Percentiles rank a stretch among this genome's conserved stretches.
Evolutionary conservation across 2,113 vertebrate species (phyloP).

Genomic region (Capricornis sumatraensis): DNA sequence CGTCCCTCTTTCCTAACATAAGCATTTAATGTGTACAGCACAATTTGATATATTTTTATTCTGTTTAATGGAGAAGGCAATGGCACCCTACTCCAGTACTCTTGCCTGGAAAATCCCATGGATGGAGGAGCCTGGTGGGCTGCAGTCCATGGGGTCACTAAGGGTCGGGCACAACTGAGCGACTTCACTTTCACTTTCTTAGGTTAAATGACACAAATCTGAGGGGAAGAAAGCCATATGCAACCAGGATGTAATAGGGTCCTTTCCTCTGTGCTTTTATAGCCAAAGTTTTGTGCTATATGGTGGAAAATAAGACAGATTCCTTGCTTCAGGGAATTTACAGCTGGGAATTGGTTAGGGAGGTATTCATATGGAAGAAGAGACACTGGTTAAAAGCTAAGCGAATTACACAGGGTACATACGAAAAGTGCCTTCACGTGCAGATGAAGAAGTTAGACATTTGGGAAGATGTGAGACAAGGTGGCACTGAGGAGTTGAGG

Average conservation of each 20-base stretch:
- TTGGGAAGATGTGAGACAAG: neutral
- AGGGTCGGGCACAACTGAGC: too few relatives aligned
- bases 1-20: neutral
- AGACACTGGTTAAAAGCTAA: neutral
- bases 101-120: too few relatives aligned
- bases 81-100: too few relatives aligned
- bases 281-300: neutral
- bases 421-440: neutral
- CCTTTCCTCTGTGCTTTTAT: neutral
- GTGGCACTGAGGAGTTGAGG: neutral
- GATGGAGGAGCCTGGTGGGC: too few relatives aligned
- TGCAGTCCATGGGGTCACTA: too few relatives aligned
- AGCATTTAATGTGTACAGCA: neutral
- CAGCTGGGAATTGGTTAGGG: neutral
- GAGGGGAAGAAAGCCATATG: neutral
- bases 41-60: neutral
- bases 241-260: neutral
- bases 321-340: constrained; percentile 1
- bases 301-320: neutral
- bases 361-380: neutral
- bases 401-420: neutral
- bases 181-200: too few relatives aligned
- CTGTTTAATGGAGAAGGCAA: too few relatives aligned
- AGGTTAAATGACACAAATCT: neutral
- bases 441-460: neutral